Base-by-base conservation (phyloP, 2,888 invertebrate genomes). In the Drosophila eohydei region DNA sequence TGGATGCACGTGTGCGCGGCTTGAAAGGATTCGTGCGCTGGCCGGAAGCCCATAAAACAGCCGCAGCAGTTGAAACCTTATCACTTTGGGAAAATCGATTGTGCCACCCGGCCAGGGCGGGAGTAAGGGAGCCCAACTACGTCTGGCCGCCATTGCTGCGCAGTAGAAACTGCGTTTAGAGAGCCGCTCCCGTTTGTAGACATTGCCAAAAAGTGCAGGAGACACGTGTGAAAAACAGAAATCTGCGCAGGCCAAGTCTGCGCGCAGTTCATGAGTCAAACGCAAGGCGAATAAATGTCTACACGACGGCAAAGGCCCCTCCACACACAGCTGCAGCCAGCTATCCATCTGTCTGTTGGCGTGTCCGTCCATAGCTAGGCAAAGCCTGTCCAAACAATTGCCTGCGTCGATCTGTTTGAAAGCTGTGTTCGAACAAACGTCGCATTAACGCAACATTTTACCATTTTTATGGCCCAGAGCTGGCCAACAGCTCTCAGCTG, bases 381-480 rank as follows among this genome's bases (percentile, higher is more conserved):
- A 55, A 28, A 55, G 76, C 62, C 73, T 85, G 88, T 85, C 88
- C 74, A 84, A 85, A 86, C 88, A 81, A 88, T 88, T 83, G 86
- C 76, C 81, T 67, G 80, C 80, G 84, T 88, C 86, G 86, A 86
- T 86, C 86, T 81, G 73, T 88, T 87, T 85, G 85, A 79, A 87
- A 85, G 78, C 83, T 80, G 86, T 86, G 88, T 86, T 85, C 74
- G 83, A 87, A 81, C 86, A 85, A 88, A 86, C 86, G 80, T 88
- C 83, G 86, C 86, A 86, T 86, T 85, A 88, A 86, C 88, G 81
- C 88, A 86, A 88, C 86, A 86, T 88, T 86, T 87, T 81, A 77
- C 76, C 69, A 81, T 81, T 83, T 81, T 78, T 84, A 75, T 83
- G 79, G 79, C 76, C 75, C 54, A 65, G 60, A 36, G 38, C 78